phyloP scores from a whole-genome alignment of 2,888 invertebrate genomes.

The Latrodectus hesperus region DNA sequence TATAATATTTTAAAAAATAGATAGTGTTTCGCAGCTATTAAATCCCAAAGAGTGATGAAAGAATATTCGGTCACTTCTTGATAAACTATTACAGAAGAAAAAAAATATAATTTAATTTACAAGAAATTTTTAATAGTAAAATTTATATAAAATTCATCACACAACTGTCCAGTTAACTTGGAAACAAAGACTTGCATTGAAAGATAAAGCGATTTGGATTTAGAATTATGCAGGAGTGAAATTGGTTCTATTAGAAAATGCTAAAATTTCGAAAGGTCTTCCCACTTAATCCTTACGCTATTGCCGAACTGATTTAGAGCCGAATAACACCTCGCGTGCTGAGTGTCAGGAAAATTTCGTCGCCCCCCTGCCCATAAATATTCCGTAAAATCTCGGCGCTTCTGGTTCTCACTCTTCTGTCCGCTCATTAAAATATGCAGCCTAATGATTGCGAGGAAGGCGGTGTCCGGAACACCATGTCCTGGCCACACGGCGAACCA shows the following conservation, averaged over 20 bases:
- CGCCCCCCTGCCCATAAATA: not conserved
- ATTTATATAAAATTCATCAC: no score
- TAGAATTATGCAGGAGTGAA: no score
- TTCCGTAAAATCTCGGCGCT: constrained; percentile 2
- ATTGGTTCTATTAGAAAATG: not conserved
- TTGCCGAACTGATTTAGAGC: not conserved
- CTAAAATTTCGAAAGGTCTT: not conserved
- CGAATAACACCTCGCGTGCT: not conserved
- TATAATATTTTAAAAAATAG: no score
- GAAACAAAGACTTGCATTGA: no score
- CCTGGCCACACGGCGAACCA: constrained; percentile 45
- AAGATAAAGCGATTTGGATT: no score
- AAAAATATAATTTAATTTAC: no score
- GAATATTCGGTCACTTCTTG: no score
- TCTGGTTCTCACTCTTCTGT: not conserved
- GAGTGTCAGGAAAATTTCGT: constrained; percentile 5
- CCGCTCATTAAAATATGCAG: constrained; percentile 54
- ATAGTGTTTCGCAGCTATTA: no score
- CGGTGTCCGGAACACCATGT: constrained; percentile 32
- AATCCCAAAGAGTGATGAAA: no score
- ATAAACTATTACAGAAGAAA: no score
- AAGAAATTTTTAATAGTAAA: no score
- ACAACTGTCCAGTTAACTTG: no score
- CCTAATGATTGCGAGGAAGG: constrained; percentile 33
- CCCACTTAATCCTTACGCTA: not conserved